Base-by-base conservation (phyloP, 2,888 invertebrate genomes). In the Carcina quercana region DNA sequence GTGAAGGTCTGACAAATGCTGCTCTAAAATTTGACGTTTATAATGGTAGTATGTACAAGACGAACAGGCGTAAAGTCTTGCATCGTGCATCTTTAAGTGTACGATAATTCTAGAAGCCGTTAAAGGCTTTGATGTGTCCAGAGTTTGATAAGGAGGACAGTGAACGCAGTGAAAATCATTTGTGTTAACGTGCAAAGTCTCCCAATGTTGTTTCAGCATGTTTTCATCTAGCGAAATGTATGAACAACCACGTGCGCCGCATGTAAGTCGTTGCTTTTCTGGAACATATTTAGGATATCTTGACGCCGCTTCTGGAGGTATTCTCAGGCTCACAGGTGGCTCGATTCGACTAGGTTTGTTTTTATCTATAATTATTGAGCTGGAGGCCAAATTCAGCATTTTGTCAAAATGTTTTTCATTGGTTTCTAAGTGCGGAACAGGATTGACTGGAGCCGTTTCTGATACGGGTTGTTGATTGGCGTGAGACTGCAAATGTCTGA, bases 331-430 rank as follows among this genome's bases (percentile, higher is more conserved):
- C 4, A 42, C 40, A 1, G 42, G 32, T 1, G 45, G 27, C 2
- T 53, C 56, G 0, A 34, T 24, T 1, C 46, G 44, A 10, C 49
- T 49, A 3, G 62, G 36, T 30, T 55, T 63, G 3, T 64, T 66
- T 6, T 44, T 38, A 12, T 34, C 45, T 1, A 50, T 48, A 1
- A 42, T 44, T 11, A 65, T 47, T 7, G 89, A 92, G 45, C 90
- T 92, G n/a, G 90, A 89, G 0, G 94, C 93, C 11, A 93, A 82
- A 61, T 94, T 94, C 0, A 90, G 86, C 94, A 94, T 94, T 61
- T 90, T 92, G 61, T 94, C 94, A 55, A 94, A 94, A 86, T 93
- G 92, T 45, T 87, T 88, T 56, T 93, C 93, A 43, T 90, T 90
- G 22, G 89, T 88, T 45, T 91, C 91, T 20, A 93, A 73, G 57